A percentile compares a stretch with the other conserved stretches of the same genome.
These are phyloP conservation scores for Anser brachyrhynchus DNA, from an alignment of 2,113 vertebrate species.

Conservation along the genomic window DNA sequence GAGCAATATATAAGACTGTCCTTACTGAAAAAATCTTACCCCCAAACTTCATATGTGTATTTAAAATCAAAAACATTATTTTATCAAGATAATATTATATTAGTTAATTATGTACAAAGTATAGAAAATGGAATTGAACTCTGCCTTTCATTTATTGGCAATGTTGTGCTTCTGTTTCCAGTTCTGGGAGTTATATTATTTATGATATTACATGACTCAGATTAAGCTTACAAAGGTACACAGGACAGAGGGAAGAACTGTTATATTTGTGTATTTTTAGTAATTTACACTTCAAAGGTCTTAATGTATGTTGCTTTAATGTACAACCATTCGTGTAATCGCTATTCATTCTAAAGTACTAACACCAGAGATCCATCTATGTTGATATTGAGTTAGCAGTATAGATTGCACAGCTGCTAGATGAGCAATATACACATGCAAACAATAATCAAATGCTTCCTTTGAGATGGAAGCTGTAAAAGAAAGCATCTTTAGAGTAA, in stretches of 20 bases:
- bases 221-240: background rate
- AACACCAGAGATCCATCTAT: background rate
- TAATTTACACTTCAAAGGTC: background rate
- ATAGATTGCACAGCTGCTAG: background rate
- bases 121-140: background rate
- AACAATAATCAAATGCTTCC: background rate
- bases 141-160: background rate
- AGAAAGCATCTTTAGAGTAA: background rate
- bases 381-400: background rate
- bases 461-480: background rate
- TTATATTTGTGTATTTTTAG: background rate
- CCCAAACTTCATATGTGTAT: background rate
- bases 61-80: background rate
- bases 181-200: background rate
- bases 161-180: background rate
- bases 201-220: background rate
- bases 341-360: background rate
- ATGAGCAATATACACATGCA: background rate
- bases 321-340: background rate
- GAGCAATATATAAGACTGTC: background rate
- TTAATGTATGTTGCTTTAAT: background rate
- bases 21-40: background rate
- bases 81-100: background rate
- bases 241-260: rapidly evolving
- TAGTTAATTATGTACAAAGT: background rate